These are phyloP conservation scores for Enteromius thamalakanensis DNA, from an alignment of 2,797 vertebrate species.

Conservation along the genomic window DNA sequence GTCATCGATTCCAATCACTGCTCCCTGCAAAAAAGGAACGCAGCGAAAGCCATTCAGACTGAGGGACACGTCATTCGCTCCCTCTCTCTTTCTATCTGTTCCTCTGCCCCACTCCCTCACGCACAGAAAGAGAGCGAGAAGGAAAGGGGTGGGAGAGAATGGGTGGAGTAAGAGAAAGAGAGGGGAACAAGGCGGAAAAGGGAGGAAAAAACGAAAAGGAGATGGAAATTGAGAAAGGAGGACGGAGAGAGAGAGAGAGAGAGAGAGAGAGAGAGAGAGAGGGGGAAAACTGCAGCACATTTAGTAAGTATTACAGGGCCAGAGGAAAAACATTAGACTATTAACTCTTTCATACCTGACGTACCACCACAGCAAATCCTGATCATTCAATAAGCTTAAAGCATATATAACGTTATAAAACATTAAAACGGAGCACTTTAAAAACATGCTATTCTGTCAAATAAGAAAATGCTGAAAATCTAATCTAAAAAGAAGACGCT, in stretches of 20 bases:
- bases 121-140: slow-evolving; percentile 46
- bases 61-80: slow-evolving; percentile 87
- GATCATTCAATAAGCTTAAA: background rate
- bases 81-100: slow-evolving; percentile 77
- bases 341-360: slow-evolving; percentile 33
- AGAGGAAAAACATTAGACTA: slow-evolving; percentile 2
- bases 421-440: background rate
- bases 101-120: slow-evolving; percentile 69
- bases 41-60: slow-evolving; percentile 76
- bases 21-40: slow-evolving; percentile 90
- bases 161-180: slow-evolving; percentile 61
- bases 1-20: slow-evolving; percentile 99
- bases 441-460: background rate
- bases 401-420: background rate
- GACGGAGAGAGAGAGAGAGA: background rate
- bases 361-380: background rate
- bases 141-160: slow-evolving; percentile 54
- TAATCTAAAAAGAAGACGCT: background rate
- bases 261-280: too few relatives aligned
- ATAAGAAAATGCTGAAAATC: background rate
- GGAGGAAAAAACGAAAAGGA: slow-evolving; percentile 41
- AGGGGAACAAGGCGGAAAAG: background rate
- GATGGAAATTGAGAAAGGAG: slow-evolving; percentile 14
- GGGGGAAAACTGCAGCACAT: slow-evolving; percentile 55
- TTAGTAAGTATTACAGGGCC: slow-evolving; percentile 47